Percentiles rank a stretch among this genome's conserved stretches.
Conservation (phyloP, 2,797 vertebrate genomes). For the Neomorphus geoffroyi region DNA sequence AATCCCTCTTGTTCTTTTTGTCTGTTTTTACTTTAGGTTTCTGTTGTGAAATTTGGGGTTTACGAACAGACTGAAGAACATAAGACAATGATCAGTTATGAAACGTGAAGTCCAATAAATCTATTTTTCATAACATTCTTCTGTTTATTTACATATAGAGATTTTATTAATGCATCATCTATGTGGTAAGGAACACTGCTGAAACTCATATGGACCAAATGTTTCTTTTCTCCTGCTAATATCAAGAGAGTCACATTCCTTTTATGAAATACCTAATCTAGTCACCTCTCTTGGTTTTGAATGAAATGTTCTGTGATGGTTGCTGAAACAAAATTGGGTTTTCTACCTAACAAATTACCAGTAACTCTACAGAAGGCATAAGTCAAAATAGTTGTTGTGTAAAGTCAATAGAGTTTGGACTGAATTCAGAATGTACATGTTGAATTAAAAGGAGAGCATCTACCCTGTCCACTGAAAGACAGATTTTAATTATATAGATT, state of each 20-base stretch:
- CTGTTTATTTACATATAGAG: not conserved
- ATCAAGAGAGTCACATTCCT: not conserved
- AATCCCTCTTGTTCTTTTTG: not conserved
- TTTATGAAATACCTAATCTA: not conserved
- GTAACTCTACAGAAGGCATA: not conserved
- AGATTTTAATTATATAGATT: not conserved
- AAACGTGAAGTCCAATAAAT: not conserved
- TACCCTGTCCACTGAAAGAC: not conserved
- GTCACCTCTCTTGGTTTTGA: not conserved
- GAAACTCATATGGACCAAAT: not conserved
- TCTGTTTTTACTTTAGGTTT: not conserved
- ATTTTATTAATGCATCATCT: not conserved
- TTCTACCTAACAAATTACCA: not conserved
- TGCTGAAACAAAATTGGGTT: not conserved
- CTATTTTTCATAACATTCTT: not conserved
- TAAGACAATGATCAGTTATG: not conserved
- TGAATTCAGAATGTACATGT: not conserved
- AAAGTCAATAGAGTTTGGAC: not conserved
- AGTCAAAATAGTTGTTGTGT: not conserved
- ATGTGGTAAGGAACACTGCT: not conserved
- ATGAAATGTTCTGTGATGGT: not conserved
- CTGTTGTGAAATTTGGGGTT: not conserved
- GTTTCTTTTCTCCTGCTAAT: not conserved
- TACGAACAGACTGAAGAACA: not conserved
- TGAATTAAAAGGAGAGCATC: not conserved